phyloP scores from a whole-genome alignment of 2,797 vertebrate species.

The Benthosema pterotum region DNA sequence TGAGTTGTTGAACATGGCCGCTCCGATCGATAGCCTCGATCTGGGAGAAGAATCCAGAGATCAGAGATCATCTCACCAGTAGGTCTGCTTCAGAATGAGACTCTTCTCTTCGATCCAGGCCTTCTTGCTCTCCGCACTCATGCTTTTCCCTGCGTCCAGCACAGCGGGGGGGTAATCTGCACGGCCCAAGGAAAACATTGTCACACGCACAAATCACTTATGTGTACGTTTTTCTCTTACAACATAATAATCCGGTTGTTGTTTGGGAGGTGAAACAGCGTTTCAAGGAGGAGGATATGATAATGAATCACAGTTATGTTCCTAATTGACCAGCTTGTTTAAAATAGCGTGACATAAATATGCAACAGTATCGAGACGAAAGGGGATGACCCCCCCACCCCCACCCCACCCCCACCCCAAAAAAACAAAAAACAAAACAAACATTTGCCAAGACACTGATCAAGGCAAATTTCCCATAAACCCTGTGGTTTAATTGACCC shows the following conservation, averaged over 20 bases:
- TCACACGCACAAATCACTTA: too few relatives aligned
- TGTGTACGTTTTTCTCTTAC: too few relatives aligned
- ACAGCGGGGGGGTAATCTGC: conserved; percentile 82
- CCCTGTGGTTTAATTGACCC: conserved; percentile 60
- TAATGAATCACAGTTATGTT: too few relatives aligned
- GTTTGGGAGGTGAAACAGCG: too few relatives aligned
- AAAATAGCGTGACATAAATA: conserved; percentile 44
- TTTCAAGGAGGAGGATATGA: too few relatives aligned
- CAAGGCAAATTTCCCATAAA: conserved; percentile 58
- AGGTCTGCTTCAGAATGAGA: conserved; percentile 88
- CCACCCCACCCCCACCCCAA: too few relatives aligned
- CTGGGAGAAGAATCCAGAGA: too few relatives aligned
- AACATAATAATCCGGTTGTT: too few relatives aligned
- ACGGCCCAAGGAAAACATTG: conserved; percentile 17
- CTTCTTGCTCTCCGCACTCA: conserved; percentile 83
- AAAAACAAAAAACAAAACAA: conserved; percentile 31
- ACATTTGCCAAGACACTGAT: conserved; percentile 60
- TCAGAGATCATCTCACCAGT: conserved; percentile 79
- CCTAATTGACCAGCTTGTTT: too few relatives aligned
- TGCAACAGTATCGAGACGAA: conserved; percentile 25
- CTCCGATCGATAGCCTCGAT: too few relatives aligned
- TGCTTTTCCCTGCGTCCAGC: conserved; percentile 86
- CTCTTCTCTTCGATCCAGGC: conserved; percentile 86
- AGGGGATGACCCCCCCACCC: too few relatives aligned
- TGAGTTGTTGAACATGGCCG: too few relatives aligned